Evolutionary conservation across 2,888 invertebrate species (phyloP), one percentile per base, ranked within the genome.

Genomic region (Toxonevra muliebris): DNA sequence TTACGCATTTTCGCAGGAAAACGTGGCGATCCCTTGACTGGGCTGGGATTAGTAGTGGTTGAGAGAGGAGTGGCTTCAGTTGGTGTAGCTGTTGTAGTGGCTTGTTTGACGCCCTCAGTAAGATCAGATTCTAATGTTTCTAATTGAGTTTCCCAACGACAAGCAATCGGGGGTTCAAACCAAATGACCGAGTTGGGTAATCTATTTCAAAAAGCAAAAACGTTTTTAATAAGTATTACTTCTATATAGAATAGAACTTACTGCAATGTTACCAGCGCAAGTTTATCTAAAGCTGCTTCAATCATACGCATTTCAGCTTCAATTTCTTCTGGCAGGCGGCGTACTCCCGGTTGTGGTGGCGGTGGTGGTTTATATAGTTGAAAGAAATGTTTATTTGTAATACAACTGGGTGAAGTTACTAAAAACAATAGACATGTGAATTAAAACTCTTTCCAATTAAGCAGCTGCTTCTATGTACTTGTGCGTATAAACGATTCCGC

Each of bases 131-230:
- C 64, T 85, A 86, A 60, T 2, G 82, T 81, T 73, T 86, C 85
- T 8, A 79, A 71, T 52, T 76, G 70, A 5, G 80, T 82, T 70
- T 91, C 89, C 92, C 93, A 93, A 74, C 91, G 91, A 61, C 92
- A 91, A 9, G 92, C 88, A 45, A 91, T 87, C 0, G 93, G 93
- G 0, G 93, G 93, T 76, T 93, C 93, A 65, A 91, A 89, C 93
- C 93, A 93, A 76, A 93, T 87, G 48, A 92, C 89, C 1, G 89
- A 88, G 48, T 89, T 88, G 0, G 93, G 90, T 1, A 93, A 84
- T 55, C 92, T 92, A 76, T 1, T 68, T 68, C 20, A 12, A 62
- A 45, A 30, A 2, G 17, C 42, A 13, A 20, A 43, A 11, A 53
- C 52, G 10, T 52, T n/a, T 15, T 12, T 13, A 13, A 9, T 9